Evolutionary conservation across 2,113 vertebrate genomes (phyloP).

Genomic region (Indicator indicator): DNA sequence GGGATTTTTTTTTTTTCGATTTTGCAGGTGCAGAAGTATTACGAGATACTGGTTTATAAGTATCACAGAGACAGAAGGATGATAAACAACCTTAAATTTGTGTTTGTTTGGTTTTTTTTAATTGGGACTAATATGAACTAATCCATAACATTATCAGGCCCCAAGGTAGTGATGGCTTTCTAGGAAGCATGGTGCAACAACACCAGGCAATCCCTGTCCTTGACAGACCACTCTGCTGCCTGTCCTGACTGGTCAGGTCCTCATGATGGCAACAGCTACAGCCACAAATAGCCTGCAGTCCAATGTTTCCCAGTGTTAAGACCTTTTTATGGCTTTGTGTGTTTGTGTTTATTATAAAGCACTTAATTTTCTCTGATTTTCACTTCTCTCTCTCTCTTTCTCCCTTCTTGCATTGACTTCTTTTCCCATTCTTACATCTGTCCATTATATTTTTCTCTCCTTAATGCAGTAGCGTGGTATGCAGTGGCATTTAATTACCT

Average conservation of each 20-base stretch:
- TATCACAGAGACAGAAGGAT: not conserved
- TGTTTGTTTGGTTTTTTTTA: too few species aligned
- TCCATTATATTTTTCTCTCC: not conserved
- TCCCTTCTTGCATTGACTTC: not conserved
- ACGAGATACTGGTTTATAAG: not conserved
- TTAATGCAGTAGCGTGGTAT: not conserved
- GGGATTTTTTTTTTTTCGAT: not conserved
- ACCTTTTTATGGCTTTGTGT: not conserved
- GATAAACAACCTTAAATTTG: not conserved
- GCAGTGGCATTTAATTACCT: not conserved
- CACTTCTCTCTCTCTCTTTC: not conserved
- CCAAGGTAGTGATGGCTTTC: not conserved
- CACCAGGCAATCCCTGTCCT: fast-evolving
- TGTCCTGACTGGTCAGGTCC: not conserved
- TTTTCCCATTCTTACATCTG: not conserved
- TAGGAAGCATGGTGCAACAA: fast-evolving
- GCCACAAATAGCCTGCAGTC: fast-evolving
- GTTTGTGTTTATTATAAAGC: not conserved
- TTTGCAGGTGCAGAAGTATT: not conserved
- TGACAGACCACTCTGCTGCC: fast-evolving
- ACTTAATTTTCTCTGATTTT: not conserved
- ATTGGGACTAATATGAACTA: not conserved
- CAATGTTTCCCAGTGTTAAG: not conserved
- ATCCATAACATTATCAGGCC: not conserved
- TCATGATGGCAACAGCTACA: fast-evolving